Evolutionary conservation across 2,113 vertebrate species (phyloP).

Genomic region (Anguilla japonica): DNA sequence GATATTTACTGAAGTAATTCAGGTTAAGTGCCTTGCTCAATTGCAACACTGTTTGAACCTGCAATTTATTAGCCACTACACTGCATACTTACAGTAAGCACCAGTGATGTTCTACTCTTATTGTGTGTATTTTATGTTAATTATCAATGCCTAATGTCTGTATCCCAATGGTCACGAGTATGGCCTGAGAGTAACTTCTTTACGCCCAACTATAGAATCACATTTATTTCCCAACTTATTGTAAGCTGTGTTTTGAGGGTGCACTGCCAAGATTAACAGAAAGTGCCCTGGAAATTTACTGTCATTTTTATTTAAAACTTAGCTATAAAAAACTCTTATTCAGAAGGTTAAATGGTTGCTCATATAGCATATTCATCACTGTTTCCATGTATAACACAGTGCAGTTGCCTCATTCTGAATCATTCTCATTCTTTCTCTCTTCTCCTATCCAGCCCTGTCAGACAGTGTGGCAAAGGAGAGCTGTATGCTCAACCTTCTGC

Average conservation of each 20-base stretch:
- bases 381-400: not conserved
- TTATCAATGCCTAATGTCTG: not conserved
- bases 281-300: not conserved
- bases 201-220: not conserved
- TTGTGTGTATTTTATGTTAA: not conserved
- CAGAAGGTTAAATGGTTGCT: not conserved
- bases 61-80: not conserved
- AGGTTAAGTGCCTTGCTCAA: not conserved
- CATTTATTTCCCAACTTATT: not conserved
- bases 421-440: conserved; percentile 33
- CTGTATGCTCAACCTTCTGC: conserved; percentile 93
- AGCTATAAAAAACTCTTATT: too few relatives aligned
- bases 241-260: not conserved
- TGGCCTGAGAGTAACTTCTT: not conserved
- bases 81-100: not conserved
- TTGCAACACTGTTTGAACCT: not conserved
- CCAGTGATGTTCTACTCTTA: too few relatives aligned
- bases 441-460: conserved; percentile 77
- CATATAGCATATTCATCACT: not conserved
- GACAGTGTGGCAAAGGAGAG: conserved; percentile 98
- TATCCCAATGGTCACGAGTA: too few relatives aligned
- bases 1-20: not conserved
- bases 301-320: too few relatives aligned
- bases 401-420: not conserved
- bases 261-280: not conserved